Conservation (phyloP, 2,888 invertebrate species). For the Brenthis ino region DNA sequence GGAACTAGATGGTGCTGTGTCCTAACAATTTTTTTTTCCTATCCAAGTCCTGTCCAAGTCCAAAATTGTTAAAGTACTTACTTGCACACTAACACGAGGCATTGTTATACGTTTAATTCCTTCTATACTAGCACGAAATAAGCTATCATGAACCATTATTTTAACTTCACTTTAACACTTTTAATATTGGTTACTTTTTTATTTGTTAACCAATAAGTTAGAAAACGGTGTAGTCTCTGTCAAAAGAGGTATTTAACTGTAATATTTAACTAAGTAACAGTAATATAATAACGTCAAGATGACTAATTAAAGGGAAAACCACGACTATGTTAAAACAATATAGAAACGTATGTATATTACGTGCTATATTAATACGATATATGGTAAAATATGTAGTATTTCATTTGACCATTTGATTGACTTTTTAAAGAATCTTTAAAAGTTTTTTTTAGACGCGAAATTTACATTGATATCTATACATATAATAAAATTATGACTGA, state of each 20-base stretch:
- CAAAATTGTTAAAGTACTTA: neutral
- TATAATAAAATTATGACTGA: too few species aligned
- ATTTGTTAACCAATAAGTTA: neutral
- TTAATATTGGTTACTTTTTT: neutral
- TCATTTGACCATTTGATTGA: too few species aligned
- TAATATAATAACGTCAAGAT: neutral
- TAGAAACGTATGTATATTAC: neutral
- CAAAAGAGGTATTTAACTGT: slow-evolving; percentile 5
- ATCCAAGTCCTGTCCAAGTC: too few species aligned
- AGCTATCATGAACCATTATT: slow-evolving; percentile 29
- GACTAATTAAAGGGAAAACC: slow-evolving; percentile 16
- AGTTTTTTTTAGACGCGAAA: too few species aligned
- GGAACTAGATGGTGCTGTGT: too few species aligned
- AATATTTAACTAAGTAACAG: neutral
- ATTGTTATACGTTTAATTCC: slow-evolving; percentile 28
- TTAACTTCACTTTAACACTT: neutral
- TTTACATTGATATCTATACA: too few species aligned
- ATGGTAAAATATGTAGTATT: neutral
- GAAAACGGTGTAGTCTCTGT: neutral
- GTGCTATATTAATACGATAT: neutral
- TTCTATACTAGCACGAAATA: slow-evolving; percentile 32
- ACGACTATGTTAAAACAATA: slow-evolving; percentile 7
- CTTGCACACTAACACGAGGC: slow-evolving; percentile 27
- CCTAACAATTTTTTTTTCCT: too few species aligned
- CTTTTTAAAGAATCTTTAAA: too few species aligned